These are phyloP conservation scores for Eurypyga helias DNA, from an alignment of 2,113 vertebrate genomes.

Conservation along the genomic window DNA sequence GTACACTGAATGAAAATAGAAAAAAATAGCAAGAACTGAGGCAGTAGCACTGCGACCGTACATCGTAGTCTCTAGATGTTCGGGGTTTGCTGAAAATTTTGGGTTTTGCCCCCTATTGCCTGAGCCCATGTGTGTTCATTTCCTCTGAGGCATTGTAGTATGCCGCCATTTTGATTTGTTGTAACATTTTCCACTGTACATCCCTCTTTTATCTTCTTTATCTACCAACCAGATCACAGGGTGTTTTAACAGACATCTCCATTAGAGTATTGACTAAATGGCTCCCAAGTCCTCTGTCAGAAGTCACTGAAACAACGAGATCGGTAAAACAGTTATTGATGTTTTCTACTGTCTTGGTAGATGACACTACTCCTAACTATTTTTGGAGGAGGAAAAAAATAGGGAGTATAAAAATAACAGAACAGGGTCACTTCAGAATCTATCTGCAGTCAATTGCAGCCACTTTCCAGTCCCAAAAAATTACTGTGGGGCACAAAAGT, in stretches of 20 bases:
- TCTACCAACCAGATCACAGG: constrained; percentile 6
- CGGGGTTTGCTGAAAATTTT: background rate
- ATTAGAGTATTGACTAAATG: constrained; percentile 41
- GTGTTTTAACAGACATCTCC: constrained; percentile 49
- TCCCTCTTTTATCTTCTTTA: constrained; percentile 39
- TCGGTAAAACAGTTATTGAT: constrained; percentile 46
- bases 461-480: background rate
- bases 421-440: background rate
- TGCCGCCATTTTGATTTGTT: constrained; percentile 7
- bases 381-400: background rate
- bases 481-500: background rate
- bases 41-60: background rate
- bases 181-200: background rate
- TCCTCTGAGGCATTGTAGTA: background rate
- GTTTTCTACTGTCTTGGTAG: constrained; percentile 13
- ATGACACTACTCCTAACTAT: background rate
- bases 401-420: constrained; percentile 15
- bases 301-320: constrained; percentile 20
- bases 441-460: background rate
- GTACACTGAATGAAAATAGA: background rate
- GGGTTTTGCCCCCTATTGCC: background rate
- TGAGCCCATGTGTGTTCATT: background rate
- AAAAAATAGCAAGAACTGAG: background rate
- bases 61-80: background rate
- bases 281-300: constrained; percentile 18